Evolutionary conservation across 2,888 invertebrate genomes (phyloP).

Genomic region (Dioctria linearis): DNA sequence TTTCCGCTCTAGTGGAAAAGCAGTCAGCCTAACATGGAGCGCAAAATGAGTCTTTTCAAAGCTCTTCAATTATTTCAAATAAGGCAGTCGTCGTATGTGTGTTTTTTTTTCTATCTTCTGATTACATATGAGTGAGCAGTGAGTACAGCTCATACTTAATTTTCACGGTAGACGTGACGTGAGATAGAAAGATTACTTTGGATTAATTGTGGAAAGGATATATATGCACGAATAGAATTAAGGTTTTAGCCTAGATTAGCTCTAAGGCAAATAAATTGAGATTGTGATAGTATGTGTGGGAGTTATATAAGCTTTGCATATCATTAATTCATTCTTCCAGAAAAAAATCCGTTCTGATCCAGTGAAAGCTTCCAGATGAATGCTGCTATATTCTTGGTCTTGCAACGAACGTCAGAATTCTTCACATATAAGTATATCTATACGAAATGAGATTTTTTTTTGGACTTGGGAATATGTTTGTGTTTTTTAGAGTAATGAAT

Average conservation of each 20-base stretch:
- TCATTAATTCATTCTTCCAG: slow-evolving; percentile 9
- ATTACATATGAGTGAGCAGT: slow-evolving; percentile 1
- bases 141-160: neutral
- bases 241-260: slow-evolving; percentile 29
- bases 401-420: too few species aligned
- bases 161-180: slow-evolving; percentile 13
- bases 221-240: slow-evolving; percentile 14
- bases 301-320: slow-evolving; percentile 3
- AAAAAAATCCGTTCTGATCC: neutral
- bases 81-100: neutral
- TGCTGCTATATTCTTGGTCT: too few species aligned
- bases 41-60: slow-evolving; percentile 7
- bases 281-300: neutral
- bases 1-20: neutral
- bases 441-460: too few species aligned
- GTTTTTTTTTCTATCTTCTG: slow-evolving; percentile 1
- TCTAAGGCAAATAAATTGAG: slow-evolving; percentile 7
- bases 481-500: too few species aligned
- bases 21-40: slow-evolving; percentile 7
- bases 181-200: slow-evolving; percentile 17
- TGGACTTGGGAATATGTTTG: too few species aligned
- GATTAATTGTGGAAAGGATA: slow-evolving; percentile 32
- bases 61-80: slow-evolving; percentile 35
- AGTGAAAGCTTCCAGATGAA: neutral
- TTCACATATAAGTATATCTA: too few species aligned